Evolutionary conservation across 1,140 invertebrate species (phyloP), one percentile per base, ranked within the genome.

Genomic region (Rhynchophorus ferrugineus): DNA sequence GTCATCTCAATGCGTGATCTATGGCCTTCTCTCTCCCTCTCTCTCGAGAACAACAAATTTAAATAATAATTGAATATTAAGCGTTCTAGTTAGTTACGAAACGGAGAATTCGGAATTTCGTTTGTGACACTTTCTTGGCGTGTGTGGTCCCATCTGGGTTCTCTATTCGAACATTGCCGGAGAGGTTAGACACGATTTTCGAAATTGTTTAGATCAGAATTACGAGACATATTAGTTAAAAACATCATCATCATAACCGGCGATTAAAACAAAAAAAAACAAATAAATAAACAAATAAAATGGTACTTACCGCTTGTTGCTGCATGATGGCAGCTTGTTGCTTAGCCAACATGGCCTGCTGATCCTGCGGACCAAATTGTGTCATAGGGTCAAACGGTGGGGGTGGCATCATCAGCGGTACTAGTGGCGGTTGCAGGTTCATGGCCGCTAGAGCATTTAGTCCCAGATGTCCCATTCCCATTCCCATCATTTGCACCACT

Each of bases 391-490:
- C 81, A 65, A 81, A 87, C 8, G 84, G 80, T 24, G 84, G 83
- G 13, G 87, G 86, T 17, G 89, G 85, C 77, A 91, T 79, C 87
- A 95, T 91, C 73, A 94, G 82, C 1, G 91, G 89, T 51, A 93
- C 87, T 36, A 94, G 68, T 0, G 87, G 87, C 8, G 87, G 87
- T 68, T 89, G 88, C 8, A 91, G 71, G 69, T 91, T 90, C 87
- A 91, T 91, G 0, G 88, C 87, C 0, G 87, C 87, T 56, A 91
- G 69, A 19, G 88, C 87, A 38, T 85, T 84, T 61, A 90, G 77
- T 60, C 88, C 90, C 41, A 92, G 74, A n/a, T n/a, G n/a, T n/a
- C 87, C 87, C 56, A 91, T 71, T 9, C 84, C 84, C 64, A 92
- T 76, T n/a, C 83, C 84, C 76, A 92, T 83, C 79, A 81, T 83